Conservation (phyloP, 2,113 vertebrate species). For the Odontophorus gujanensis region DNA sequence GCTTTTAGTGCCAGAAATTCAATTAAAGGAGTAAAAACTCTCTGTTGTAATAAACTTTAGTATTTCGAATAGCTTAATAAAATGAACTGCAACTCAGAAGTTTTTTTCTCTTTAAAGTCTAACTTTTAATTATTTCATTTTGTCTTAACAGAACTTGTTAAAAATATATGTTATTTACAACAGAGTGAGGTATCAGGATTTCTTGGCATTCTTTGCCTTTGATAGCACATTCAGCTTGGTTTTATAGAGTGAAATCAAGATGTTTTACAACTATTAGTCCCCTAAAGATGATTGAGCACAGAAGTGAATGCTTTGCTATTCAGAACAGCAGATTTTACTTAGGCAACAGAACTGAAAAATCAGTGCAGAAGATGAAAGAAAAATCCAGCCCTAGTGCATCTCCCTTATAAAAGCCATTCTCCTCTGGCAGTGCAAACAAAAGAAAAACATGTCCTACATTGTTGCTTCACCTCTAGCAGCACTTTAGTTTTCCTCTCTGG, state of each 20-base stretch:
- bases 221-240: slow-evolving; percentile 34
- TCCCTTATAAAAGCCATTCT: neutral
- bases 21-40: slow-evolving; percentile 55
- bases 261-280: neutral
- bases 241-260: slow-evolving; percentile 31
- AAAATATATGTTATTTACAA: slow-evolving; percentile 58
- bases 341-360: neutral
- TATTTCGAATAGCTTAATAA: slow-evolving; percentile 76
- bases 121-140: slow-evolving; percentile 73
- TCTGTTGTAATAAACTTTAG: slow-evolving; percentile 62
- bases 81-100: slow-evolving; percentile 67
- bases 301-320: neutral
- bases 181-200: neutral
- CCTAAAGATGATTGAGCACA: neutral
- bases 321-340: neutral
- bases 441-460: neutral
- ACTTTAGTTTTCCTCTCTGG: neutral
- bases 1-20: slow-evolving; percentile 64
- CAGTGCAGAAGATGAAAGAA: neutral
- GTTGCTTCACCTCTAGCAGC: neutral
- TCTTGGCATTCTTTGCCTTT: neutral
- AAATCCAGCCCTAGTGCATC: neutral
- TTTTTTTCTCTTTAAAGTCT: slow-evolving; percentile 42
- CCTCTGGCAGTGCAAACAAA: neutral
- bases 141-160: slow-evolving; percentile 67